Percentiles rank a stretch among this genome's conserved stretches.
Conservation (phyloP, 2,797 vertebrate species). For the Micromesistius poutassou region DNA sequence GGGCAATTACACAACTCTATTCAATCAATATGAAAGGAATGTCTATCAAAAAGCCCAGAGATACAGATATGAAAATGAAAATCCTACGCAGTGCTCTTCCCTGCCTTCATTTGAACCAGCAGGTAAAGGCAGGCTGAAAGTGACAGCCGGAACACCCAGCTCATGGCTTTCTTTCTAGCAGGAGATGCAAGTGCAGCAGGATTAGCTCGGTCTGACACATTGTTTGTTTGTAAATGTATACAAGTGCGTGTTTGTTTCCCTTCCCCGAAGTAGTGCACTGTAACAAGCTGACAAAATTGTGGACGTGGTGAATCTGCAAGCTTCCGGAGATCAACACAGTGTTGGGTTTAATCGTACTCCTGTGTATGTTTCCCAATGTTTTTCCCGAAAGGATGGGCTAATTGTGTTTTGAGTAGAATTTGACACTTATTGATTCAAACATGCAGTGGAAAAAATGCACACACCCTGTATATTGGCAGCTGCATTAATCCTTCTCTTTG, state of each 20-base stretch:
- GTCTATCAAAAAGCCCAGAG: constrained; percentile 32
- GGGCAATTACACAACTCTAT: constrained; percentile 18
- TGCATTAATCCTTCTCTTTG: constrained; percentile 57
- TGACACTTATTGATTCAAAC: constrained; percentile 69
- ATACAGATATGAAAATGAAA: constrained; percentile 39
- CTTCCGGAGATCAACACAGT: constrained; percentile 41
- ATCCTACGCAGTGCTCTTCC: not conserved
- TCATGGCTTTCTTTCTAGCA: constrained; percentile 27
- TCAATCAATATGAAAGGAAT: constrained; percentile 30
- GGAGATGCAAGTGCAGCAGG: constrained; percentile 29
- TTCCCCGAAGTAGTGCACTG: constrained; percentile 34
- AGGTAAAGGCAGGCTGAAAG: constrained; percentile 46
- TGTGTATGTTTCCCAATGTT: constrained; percentile 45
- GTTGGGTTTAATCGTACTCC: constrained; percentile 55
- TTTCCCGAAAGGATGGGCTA: constrained; percentile 53
- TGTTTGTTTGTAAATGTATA: constrained; percentile 44
- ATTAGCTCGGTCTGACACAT: constrained; percentile 39
- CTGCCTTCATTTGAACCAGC: constrained; percentile 14
- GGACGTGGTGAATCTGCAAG: constrained; percentile 34
- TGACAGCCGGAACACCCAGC: constrained; percentile 19
- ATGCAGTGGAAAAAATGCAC: constrained; percentile 39
- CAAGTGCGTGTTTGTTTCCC: constrained; percentile 41
- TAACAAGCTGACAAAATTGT: constrained; percentile 55
- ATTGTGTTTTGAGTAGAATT: constrained; percentile 68
- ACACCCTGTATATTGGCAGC: constrained; percentile 52